These are phyloP conservation scores for Odontomachus brunneus DNA, from an alignment of 1,140 invertebrate species.

Conservation along the genomic window DNA sequence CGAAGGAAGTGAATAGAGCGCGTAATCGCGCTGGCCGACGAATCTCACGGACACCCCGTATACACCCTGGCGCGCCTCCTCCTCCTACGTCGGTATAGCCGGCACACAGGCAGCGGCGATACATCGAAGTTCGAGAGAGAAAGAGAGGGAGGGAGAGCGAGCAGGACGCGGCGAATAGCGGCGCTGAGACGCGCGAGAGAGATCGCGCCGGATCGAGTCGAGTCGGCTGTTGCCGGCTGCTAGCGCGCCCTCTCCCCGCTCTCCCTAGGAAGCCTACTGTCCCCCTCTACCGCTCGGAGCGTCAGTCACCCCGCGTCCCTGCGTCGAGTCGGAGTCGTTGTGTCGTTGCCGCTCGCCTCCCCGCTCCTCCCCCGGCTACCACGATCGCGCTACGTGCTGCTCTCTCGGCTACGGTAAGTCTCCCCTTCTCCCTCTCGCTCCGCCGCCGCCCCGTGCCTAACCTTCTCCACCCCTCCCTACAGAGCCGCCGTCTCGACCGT, in stretches of 20 bases:
- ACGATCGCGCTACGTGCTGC: constrained; percentile 16
- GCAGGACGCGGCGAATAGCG: not conserved
- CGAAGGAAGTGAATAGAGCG: constrained; percentile 27
- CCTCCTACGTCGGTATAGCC: constrained; percentile 58
- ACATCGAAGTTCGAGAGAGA: constrained; percentile 41
- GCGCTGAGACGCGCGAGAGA: constrained; percentile 52
- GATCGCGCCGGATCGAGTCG: constrained; percentile 56
- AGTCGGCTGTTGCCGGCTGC: constrained; percentile 73
- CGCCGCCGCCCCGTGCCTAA: constrained; percentile 10
- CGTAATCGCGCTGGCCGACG: constrained; percentile 23
- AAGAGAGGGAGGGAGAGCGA: too few species aligned
- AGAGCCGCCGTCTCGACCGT: constrained; percentile 45
- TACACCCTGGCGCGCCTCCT: constrained; percentile 59
- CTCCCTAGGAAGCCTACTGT: constrained; percentile 14
- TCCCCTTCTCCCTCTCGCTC: not conserved
- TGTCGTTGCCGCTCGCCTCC: constrained; percentile 57
- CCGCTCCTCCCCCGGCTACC: constrained; percentile 21
- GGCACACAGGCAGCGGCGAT: constrained; percentile 13
- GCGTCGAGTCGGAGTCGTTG: constrained; percentile 40
- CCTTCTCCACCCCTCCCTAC: constrained; percentile 47
- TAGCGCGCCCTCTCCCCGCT: constrained; percentile 21
- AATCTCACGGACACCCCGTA: constrained; percentile 65
- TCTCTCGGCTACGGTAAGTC: constrained; percentile 29
- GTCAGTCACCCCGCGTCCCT: constrained; percentile 70
- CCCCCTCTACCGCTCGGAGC: constrained; percentile 49